phyloP scores from a whole-genome alignment of 2,113 vertebrate genomes.

The Oncorhynchus gorbuscha region DNA sequence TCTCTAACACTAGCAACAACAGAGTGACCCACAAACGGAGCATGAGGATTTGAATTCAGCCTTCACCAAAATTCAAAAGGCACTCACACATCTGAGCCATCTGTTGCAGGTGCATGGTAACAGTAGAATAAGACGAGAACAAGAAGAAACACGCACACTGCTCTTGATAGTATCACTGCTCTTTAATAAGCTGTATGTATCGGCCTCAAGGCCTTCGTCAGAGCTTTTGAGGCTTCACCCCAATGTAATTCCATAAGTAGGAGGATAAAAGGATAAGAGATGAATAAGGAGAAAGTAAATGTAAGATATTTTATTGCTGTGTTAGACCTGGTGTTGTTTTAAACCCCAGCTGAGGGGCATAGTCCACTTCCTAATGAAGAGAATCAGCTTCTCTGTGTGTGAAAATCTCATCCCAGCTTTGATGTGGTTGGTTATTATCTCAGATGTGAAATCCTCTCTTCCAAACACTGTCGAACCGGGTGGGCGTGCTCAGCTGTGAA shows the following conservation, averaged over 20 bases:
- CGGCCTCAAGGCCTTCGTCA: too few relatives aligned
- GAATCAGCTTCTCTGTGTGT: slow-evolving; percentile 46
- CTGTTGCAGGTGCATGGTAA: too few relatives aligned
- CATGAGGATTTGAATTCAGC: neutral
- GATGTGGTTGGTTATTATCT: slow-evolving; percentile 61
- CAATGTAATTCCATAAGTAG: neutral
- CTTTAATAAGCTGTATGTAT: too few relatives aligned
- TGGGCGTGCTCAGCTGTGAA: slow-evolving; percentile 71
- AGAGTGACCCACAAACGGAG: slow-evolving; percentile 4
- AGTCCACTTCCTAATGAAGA: slow-evolving; percentile 45
- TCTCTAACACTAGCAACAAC: neutral
- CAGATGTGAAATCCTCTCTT: slow-evolving; percentile 65
- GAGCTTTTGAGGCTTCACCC: too few relatives aligned
- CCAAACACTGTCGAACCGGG: slow-evolving; percentile 49
- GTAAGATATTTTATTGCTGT: slow-evolving; percentile 40
- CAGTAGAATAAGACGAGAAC: too few relatives aligned
- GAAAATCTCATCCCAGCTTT: slow-evolving; percentile 57
- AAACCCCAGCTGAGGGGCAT: slow-evolving; percentile 52
- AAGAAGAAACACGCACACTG: too few relatives aligned
- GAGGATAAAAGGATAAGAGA: slow-evolving; percentile 4
- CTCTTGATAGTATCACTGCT: too few relatives aligned
- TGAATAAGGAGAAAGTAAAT: slow-evolving; percentile 35
- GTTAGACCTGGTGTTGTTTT: slow-evolving; percentile 40
- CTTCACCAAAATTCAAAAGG: neutral
- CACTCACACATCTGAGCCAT: too few relatives aligned